Evolutionary conservation across 92 coral and sea anemone genomes (phyloP).

Genomic region (Plumapathes pennacea): DNA sequence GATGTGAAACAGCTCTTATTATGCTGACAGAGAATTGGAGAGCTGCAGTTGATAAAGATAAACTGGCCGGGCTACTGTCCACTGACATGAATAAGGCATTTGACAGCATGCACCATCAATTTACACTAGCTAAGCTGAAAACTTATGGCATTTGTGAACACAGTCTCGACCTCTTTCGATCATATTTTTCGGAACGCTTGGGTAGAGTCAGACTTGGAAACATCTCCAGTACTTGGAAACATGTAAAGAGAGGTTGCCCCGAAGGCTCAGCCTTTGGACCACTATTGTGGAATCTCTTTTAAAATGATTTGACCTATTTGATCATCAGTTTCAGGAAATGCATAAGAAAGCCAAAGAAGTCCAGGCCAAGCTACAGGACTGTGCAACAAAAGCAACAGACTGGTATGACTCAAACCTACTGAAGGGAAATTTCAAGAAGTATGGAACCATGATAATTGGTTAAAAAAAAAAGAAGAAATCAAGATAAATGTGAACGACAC

Average conservation of each 20-base stretch:
- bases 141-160: constrained; percentile 14
- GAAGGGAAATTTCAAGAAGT: constrained; percentile 17
- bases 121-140: constrained; percentile 8
- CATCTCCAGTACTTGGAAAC: constrained; percentile 17
- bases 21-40: constrained; percentile 22
- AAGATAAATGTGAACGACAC: constrained; percentile 14
- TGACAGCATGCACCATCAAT: constrained; percentile 3
- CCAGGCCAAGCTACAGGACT: constrained; percentile 3
- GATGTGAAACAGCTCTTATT: neutral
- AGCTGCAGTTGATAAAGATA: constrained; percentile 9
- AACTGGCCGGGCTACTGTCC: constrained; percentile 5
- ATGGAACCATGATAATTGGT: constrained; percentile 11
- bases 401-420: constrained; percentile 20
- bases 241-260: constrained; percentile 16
- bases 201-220: constrained; percentile 13
- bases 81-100: constrained; percentile 12
- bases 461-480: constrained; percentile 17
- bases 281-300: constrained; percentile 20
- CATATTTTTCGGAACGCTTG: constrained; percentile 8
- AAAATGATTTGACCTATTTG: constrained; percentile 23
- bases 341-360: constrained; percentile 1
- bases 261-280: constrained; percentile 32
- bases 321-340: constrained; percentile 6
- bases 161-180: constrained; percentile 4
- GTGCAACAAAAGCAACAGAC: constrained; percentile 8